Percentiles rank a stretch among this genome's conserved stretches.
Evolutionary conservation across 23 tunicate species (phyloP).

Genomic region (Styela plicata): DNA sequence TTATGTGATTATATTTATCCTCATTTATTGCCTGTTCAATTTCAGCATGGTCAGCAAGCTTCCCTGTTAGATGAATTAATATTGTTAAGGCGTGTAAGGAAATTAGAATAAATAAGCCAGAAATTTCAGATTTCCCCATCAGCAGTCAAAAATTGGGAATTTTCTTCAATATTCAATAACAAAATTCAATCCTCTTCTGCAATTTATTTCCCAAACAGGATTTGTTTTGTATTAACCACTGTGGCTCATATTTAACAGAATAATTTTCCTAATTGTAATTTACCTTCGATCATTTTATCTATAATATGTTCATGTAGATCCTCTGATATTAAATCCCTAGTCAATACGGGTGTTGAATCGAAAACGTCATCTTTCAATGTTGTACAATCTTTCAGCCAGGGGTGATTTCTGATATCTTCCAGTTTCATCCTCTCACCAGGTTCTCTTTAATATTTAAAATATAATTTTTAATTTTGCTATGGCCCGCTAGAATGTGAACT

Average conservation of each 20-base stretch:
- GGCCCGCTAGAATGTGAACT: too few species aligned
- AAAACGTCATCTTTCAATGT: slow-evolving; percentile 38
- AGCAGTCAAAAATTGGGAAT: too few species aligned
- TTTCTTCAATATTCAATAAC: too few species aligned
- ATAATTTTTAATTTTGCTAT: too few species aligned
- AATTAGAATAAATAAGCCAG: too few species aligned
- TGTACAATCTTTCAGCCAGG: slow-evolving; percentile 73
- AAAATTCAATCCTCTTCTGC: too few species aligned
- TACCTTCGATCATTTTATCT: slow-evolving; percentile 60
- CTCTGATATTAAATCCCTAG: slow-evolving; percentile 44
- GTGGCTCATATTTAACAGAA: neutral
- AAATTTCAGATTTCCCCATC: too few species aligned
- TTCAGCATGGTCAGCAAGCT: slow-evolving; percentile 61
- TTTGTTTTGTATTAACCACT: neutral
- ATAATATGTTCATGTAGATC: slow-evolving; percentile 50
- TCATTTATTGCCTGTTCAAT: slow-evolving; percentile 59
- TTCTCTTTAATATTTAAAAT: slow-evolving; percentile 50
- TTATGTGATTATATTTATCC: slow-evolving; percentile 86
- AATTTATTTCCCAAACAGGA: too few species aligned
- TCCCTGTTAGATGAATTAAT: too few species aligned
- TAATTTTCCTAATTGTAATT: neutral
- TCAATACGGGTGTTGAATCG: slow-evolving; percentile 44
- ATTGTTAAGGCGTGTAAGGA: too few species aligned
- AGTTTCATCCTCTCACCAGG: slow-evolving; percentile 67
- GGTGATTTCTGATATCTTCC: slow-evolving; percentile 65